Percentiles rank a stretch among this genome's conserved stretches.
Evolutionary conservation across 2,113 vertebrate genomes (phyloP).

Genomic region (Lampris incognitus): DNA sequence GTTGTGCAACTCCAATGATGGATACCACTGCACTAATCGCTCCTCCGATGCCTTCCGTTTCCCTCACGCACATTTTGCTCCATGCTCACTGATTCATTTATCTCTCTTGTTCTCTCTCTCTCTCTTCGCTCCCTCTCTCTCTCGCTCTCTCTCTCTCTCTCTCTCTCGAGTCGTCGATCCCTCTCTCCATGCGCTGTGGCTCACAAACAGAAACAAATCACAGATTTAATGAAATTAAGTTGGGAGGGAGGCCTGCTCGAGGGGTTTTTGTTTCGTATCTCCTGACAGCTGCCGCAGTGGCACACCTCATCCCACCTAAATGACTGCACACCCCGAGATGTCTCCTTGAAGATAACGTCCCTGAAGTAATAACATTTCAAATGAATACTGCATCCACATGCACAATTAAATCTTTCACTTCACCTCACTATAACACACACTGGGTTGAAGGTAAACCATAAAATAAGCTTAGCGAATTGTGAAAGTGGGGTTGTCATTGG

Average conservation of each 20-base stretch:
- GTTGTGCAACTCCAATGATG: constrained; percentile 68
- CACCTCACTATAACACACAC: too few species aligned
- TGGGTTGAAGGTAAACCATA: too few species aligned
- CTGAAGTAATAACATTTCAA: constrained; percentile 4
- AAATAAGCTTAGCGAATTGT: constrained; percentile 4
- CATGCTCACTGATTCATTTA: constrained; percentile 71
- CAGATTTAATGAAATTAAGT: constrained; percentile 72
- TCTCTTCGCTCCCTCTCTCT: constrained; percentile 6
- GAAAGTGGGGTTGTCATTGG: constrained; percentile 5
- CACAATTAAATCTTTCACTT: constrained; percentile 4
- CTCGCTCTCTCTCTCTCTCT: constrained; percentile 11
- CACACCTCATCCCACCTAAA: constrained; percentile 48
- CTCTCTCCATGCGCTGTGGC: constrained; percentile 47
- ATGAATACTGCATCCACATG: constrained; percentile 27
- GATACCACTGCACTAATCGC: constrained; percentile 77
- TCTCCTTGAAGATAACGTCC: constrained; percentile 21
- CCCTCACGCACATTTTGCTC: constrained; percentile 70
- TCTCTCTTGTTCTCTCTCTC: constrained; percentile 39
- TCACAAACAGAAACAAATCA: constrained; percentile 80
- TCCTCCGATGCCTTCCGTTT: constrained; percentile 75
- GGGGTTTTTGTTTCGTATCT: constrained; percentile 44
- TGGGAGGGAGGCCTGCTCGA: constrained; percentile 28
- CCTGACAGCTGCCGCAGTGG: constrained; percentile 68
- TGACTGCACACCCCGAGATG: constrained; percentile 6
- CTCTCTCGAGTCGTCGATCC: constrained; percentile 4